A percentile compares a stretch with the other conserved stretches of the same genome.
Evolutionary conservation across 2,888 invertebrate species (phyloP).

Genomic region (Julus scanicus): DNA sequence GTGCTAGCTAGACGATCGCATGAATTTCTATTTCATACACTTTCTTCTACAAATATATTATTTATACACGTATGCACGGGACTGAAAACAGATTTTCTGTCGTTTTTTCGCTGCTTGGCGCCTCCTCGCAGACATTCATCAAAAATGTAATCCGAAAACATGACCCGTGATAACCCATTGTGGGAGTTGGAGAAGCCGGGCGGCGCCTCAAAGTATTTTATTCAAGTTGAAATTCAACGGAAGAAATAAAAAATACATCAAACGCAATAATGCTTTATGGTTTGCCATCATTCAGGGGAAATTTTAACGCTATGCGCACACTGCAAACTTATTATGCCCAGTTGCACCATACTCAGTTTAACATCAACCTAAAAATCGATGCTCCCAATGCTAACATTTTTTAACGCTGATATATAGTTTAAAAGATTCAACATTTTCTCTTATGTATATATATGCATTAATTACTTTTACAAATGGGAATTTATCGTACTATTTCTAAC

Average conservation of each 20-base stretch:
- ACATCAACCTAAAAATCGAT: too few species aligned
- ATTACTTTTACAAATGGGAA: too few species aligned
- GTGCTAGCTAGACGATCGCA: neutral
- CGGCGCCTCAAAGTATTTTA: neutral
- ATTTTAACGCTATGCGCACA: neutral
- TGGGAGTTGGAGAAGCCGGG: neutral
- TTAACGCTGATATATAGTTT: too few species aligned
- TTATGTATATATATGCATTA: too few species aligned
- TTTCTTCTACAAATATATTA: conserved; percentile 26
- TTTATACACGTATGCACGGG: neutral
- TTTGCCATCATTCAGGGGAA: neutral
- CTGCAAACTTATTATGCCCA: too few species aligned
- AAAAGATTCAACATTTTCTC: too few species aligned
- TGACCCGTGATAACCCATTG: neutral
- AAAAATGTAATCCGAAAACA: conserved; percentile 21
- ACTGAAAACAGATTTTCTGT: neutral
- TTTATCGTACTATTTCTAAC: too few species aligned
- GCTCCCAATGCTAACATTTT: too few species aligned
- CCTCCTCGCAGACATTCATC: conserved; percentile 3
- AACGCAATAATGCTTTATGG: neutral
- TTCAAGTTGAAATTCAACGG: neutral
- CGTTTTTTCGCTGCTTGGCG: neutral
- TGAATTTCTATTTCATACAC: neutral
- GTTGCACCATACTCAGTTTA: too few species aligned
- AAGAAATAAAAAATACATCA: neutral